Base-by-base conservation (phyloP, 2,797 vertebrate genomes). In the Fringilla coelebs region DNA sequence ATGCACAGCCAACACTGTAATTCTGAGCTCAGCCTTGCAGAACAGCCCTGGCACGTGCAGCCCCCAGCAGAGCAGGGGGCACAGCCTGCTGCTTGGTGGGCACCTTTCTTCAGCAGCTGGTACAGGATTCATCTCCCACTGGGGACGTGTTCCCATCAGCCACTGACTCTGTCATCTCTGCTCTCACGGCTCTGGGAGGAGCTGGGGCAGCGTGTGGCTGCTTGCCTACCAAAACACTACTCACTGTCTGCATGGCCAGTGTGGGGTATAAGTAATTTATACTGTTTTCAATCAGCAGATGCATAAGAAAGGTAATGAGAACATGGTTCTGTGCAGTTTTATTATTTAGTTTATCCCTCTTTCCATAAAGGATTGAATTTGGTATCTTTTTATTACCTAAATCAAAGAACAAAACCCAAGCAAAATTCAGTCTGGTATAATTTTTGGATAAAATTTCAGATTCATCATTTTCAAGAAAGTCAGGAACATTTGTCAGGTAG, bases 131-230 rank as follows among this genome's bases (percentile, higher is more conserved):
- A 21, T 61, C 68, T 74, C 83, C 38, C 19, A 16, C 48, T 11
- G 15, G 41, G 16, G 26, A 26, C 0, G 2, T 5, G 5, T 43
- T 66, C 25, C 24, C 22, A 20, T 0, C 3, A 68, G 58, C 10
- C 34, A 24, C 2, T 0, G 4, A 6, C 45, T 41, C 31, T 54
- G 46, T 46, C 17, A 25, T 22, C 48, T 75, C n/a, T 88, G 54
- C 8, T 9, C 62, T 62, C 40, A 36, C 46, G 49, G 71, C 51
- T 41, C 62, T 1, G 2, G 25, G n/a, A 83, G 46, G 18, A 63
- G 55, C 15, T 85, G 40, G 26, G 10, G 25, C 63, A 78, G 18
- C 0, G 0, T 49, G 24, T 84, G 51, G 17, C 21, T 93, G 24
- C 43, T 55, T 61, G 24, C 3, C 43, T 76, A 20, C 38, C 12